Evolutionary conservation across 2,888 invertebrate species (phyloP).

Genomic region (Matsumyia berberina): DNA sequence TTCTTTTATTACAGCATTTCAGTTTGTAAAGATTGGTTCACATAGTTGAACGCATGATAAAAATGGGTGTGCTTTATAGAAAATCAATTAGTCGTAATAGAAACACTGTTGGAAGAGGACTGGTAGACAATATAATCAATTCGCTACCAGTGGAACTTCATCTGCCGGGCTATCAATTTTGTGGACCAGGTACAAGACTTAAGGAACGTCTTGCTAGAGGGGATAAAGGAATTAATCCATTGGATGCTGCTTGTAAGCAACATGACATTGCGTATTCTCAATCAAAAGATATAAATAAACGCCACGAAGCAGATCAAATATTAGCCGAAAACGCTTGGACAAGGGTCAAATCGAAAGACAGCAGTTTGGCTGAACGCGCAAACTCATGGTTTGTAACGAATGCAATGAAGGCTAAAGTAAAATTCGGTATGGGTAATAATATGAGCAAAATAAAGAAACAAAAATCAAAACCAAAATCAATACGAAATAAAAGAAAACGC

Average conservation of each 20-base stretch:
- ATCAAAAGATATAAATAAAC: slow-evolving; percentile 34
- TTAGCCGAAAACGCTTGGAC: slow-evolving; percentile 63
- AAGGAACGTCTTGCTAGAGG: slow-evolving; percentile 77
- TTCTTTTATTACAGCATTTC: too few species aligned
- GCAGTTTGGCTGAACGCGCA: slow-evolving; percentile 58
- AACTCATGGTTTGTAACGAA: slow-evolving; percentile 60
- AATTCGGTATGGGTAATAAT: slow-evolving; percentile 65
- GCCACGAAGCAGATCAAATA: slow-evolving; percentile 41
- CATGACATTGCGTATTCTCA: slow-evolving; percentile 58
- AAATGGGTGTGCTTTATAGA: neutral
- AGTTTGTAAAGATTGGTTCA: too few species aligned
- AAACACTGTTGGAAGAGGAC: slow-evolving; percentile 22
- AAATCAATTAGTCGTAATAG: slow-evolving; percentile 6
- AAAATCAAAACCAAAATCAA: slow-evolving; percentile 1
- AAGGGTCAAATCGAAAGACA: slow-evolving; percentile 59
- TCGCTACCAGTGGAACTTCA: slow-evolving; percentile 77
- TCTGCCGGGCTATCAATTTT: slow-evolving; percentile 79
- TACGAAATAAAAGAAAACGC: neutral
- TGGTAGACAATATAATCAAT: slow-evolving; percentile 73
- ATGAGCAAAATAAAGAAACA: slow-evolving; percentile 15
- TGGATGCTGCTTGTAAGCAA: slow-evolving; percentile 59
- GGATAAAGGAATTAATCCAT: slow-evolving; percentile 77
- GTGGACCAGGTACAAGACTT: slow-evolving; percentile 79
- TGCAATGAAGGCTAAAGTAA: slow-evolving; percentile 71
- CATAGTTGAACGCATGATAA: too few species aligned